Base-by-base conservation (phyloP, 2,888 invertebrate genomes). In the Pachliopta kotzebuea region DNA sequence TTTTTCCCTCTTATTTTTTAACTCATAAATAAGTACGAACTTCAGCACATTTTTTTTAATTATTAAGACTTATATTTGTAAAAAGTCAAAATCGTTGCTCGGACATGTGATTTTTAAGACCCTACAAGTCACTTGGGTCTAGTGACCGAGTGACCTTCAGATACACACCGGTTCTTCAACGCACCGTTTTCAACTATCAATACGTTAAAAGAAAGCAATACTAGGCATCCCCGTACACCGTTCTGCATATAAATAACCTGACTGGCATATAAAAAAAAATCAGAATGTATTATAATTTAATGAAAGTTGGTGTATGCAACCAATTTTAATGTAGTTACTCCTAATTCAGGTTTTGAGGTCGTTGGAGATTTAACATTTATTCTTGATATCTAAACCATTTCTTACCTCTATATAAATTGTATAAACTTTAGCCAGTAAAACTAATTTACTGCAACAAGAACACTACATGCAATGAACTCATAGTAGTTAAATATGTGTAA, bases 131-230 rank as follows among this genome's bases (percentile, higher is more conserved):
- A 53, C 54, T 54, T 31, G 75, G 79, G 82, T 81, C 84, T 79
- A 83, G 81, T 89, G 81, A 87, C 90, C 87, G 76, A 89, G 80
- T 90, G 83, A 85, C 89, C 88, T 84, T 88, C 82, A 79, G 74
- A 69, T 71, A 55, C 63, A 74, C 76, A 88, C 89, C 85, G 87
- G 88, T 86, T 83, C 77, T 76, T 72, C 74, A 66, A 71, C 70
- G 74, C 74, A 73, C 65, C 52, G 65, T 60, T 57, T 42, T 53
- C 55, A 70, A 69, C 57, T 69, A 68, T 73, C 69, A 76, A 74
- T 70, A 73, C 70, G 72, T 74, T 75, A 76, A 81, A 82, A 80
- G 81, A 83, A 83, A 79, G 77, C 56, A 63, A 69, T 57, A 56
- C 59, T 60, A 53, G 56, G 63, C 62, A 68, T 59, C 68, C 68